phyloP scores from a whole-genome alignment of 2,797 vertebrate genomes.

The Anomalospiza imberbis region DNA sequence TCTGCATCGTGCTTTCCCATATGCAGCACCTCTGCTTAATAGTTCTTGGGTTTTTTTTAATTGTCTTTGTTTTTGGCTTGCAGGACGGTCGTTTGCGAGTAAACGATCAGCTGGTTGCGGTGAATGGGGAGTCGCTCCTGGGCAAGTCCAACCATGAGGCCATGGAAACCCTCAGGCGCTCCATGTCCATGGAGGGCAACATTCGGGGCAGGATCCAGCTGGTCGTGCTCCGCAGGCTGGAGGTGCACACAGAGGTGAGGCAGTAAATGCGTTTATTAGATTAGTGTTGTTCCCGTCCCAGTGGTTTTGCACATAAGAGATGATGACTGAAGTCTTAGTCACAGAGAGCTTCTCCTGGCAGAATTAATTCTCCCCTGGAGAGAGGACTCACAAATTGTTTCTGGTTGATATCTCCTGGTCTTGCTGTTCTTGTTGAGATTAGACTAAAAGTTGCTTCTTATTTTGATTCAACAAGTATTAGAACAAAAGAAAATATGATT shows the following conservation, averaged over 20 bases:
- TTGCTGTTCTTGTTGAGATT: not conserved
- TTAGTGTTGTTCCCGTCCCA: not conserved
- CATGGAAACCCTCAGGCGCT: constrained; percentile 94
- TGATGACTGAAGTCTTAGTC: not conserved
- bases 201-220: constrained; percentile 91
- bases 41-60: not conserved
- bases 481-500: not conserved
- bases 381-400: not conserved
- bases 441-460: not conserved
- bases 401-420: not conserved
- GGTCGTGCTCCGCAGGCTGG: constrained; percentile 83
- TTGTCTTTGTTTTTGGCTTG: not conserved
- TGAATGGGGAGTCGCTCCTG: constrained; percentile 91
- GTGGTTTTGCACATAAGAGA: not conserved
- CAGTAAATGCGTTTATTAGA: not conserved
- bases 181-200: constrained; percentile 97
- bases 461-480: not conserved
- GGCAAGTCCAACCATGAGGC: constrained; percentile 92
- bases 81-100: constrained; percentile 90
- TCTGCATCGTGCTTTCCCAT: not conserved
- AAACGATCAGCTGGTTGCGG: constrained; percentile 93
- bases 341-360: not conserved
- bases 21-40: not conserved
- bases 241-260: constrained; percentile 68
- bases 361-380: not conserved